A percentile compares a stretch with the other conserved stretches of the same genome.
These are phyloP conservation scores for Eulemur albifrons DNA, from an alignment of 2,797 vertebrate genomes.

Conservation along the genomic window DNA sequence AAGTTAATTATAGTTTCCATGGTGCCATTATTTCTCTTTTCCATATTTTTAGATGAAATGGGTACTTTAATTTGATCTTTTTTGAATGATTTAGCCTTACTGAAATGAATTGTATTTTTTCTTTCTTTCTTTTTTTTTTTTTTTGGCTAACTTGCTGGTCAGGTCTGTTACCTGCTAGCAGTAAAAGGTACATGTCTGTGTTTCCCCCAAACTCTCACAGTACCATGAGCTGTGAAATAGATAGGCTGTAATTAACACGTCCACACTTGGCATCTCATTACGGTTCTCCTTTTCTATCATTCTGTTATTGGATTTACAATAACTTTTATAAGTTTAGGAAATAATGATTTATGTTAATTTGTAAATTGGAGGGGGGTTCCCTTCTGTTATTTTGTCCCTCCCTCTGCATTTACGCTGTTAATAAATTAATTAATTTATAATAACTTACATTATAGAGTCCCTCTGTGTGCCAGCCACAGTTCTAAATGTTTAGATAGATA, in stretches of 20 bases:
- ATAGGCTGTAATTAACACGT: neutral
- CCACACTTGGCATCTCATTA: neutral
- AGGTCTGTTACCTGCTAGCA: rapidly evolving
- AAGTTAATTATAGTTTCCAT: neutral
- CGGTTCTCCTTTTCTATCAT: neutral
- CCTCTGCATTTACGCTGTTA: neutral
- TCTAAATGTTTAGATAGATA: neutral
- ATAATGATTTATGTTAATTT: neutral
- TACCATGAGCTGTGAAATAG: neutral
- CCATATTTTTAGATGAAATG: neutral
- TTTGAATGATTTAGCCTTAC: neutral
- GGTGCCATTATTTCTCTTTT: neutral
- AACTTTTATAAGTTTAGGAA: neutral
- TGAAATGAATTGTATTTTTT: neutral
- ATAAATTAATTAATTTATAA: neutral
- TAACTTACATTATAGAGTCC: neutral
- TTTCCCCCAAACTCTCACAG: neutral
- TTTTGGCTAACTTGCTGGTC: neutral
- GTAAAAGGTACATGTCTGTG: neutral
- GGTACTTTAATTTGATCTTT: neutral
- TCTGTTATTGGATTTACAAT: neutral
- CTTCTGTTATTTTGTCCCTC: neutral
- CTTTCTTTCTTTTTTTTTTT: neutral
- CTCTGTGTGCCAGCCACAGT: neutral
- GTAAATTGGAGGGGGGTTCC: neutral